Evolutionary conservation across 2,113 vertebrate genomes (phyloP).

Genomic region (Sula dactylatra): DNA sequence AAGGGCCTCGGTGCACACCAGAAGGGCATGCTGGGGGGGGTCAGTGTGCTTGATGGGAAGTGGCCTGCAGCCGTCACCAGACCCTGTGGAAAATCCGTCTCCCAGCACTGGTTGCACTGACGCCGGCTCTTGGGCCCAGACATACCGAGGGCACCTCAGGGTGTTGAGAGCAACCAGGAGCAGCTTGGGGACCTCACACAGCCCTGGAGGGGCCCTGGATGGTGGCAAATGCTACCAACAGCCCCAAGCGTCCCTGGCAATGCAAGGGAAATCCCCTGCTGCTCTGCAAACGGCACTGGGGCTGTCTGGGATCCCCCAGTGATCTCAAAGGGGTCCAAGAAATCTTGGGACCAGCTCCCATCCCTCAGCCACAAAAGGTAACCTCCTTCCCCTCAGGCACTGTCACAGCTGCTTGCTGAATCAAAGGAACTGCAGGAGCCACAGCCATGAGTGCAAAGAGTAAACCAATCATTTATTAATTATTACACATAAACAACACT

Average conservation of each 20-base stretch:
- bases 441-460: not conserved
- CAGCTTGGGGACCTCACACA: not conserved
- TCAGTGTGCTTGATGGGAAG: not conserved
- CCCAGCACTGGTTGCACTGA: not conserved
- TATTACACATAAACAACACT: not conserved
- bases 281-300: not conserved
- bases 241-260: not conserved
- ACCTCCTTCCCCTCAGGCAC: not conserved
- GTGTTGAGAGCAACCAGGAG: not conserved
- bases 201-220: no score
- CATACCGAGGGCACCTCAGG: not conserved
- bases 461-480: not conserved
- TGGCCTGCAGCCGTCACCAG: not conserved
- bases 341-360: not conserved
- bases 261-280: not conserved
- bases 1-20: not conserved
- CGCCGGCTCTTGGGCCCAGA: not conserved
- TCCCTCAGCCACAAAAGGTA: not conserved
- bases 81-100: not conserved
- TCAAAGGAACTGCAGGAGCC: not conserved
- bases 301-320: not conserved
- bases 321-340: not conserved
- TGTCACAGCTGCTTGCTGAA: not conserved
- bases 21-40: no score
- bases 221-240: not conserved